Evolutionary conservation across 2,797 vertebrate genomes (phyloP).

Genomic region (Sebastes minor): DNA sequence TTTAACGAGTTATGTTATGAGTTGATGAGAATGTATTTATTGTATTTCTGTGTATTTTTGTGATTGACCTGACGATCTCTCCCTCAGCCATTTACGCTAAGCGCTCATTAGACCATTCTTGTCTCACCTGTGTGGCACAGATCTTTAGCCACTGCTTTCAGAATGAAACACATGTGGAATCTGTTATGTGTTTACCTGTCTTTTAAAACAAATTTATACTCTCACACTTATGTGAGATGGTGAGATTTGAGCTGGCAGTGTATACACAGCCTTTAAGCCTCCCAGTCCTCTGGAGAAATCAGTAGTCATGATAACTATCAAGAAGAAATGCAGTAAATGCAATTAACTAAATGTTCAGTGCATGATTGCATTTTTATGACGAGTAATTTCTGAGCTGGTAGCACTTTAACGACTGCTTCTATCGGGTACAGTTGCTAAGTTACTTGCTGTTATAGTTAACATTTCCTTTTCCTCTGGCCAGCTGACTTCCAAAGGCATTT

Average conservation of each 20-base stretch:
- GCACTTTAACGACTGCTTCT: constrained; percentile 2
- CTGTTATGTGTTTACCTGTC: constrained; percentile 13
- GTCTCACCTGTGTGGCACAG: constrained; percentile 27
- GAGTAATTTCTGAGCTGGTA: constrained; percentile 6
- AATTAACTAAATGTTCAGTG: background rate
- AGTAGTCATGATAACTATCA: background rate
- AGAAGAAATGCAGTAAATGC: background rate
- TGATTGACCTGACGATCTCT: constrained; percentile 69
- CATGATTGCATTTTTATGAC: background rate
- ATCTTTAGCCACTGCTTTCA: constrained; percentile 20
- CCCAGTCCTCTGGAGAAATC: background rate
- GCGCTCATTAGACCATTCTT: constrained; percentile 13
- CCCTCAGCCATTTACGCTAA: constrained; percentile 51
- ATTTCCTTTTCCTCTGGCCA: constrained; percentile 10
- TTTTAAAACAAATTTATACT: constrained; percentile 4
- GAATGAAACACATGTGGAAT: constrained; percentile 14
- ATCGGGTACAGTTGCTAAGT: background rate
- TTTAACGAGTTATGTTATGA: constrained; percentile 73
- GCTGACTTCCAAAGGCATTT: constrained; percentile 17
- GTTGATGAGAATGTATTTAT: constrained; percentile 76
- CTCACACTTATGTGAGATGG: background rate
- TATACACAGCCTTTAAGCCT: background rate
- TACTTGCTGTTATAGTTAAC: constrained; percentile 1
- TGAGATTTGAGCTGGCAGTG: constrained; percentile 10
- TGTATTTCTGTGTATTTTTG: constrained; percentile 76